phyloP scores from a whole-genome alignment of 2,888 invertebrate species.

The Macrophya alboannulata region DNA sequence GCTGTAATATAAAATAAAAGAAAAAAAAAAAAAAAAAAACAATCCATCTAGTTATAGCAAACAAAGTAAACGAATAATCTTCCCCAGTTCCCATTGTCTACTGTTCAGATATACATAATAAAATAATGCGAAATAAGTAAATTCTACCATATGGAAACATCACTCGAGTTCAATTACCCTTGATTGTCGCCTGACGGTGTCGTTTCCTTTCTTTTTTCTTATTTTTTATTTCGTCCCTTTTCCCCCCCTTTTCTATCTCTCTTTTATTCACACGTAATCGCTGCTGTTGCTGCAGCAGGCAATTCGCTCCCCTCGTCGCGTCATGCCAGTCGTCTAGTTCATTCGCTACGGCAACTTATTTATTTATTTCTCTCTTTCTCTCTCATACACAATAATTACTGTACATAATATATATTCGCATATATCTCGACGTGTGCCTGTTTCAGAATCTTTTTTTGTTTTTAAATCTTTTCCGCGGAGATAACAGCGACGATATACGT shows the following conservation, averaged over 20 bases:
- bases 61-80: not conserved
- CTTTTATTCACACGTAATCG: not conserved
- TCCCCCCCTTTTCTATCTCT: not conserved
- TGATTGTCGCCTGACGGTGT: slow-evolving; percentile 37
- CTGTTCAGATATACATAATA: not conserved
- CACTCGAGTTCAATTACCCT: slow-evolving; percentile 41
- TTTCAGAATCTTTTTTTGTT: not conserved
- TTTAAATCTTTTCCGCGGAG: not conserved
- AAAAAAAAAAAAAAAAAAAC: not conserved
- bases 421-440: not conserved
- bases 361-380: not conserved
- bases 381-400: not conserved
- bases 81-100: not conserved
- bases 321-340: not conserved
- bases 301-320: not conserved
- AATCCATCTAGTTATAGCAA: not conserved
- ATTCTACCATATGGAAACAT: slow-evolving; percentile 17
- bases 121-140: not conserved
- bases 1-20: not conserved
- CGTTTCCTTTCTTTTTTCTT: not conserved
- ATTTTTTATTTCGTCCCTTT: not conserved
- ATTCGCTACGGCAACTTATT: not conserved
- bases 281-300: not conserved
- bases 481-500: not conserved
- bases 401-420: not conserved